Conservation (phyloP, 2,113 vertebrate species). For the Prionailurus viverrinus region DNA sequence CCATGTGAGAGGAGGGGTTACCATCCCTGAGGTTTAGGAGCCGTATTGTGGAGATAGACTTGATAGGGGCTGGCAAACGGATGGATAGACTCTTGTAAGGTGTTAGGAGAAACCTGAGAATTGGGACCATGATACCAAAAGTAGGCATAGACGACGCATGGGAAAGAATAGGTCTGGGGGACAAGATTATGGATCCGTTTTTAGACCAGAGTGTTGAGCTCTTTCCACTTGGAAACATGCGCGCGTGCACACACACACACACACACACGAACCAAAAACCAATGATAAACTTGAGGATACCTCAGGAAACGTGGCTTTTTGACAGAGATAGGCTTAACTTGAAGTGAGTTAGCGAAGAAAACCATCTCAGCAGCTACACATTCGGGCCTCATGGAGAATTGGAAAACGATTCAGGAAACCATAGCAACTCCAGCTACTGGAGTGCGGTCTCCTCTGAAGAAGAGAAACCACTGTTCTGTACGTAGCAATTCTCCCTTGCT, state of each 20-base stretch:
- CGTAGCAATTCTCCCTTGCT: not conserved
- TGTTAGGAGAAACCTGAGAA: slow-evolving; percentile 10
- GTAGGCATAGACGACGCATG: not conserved
- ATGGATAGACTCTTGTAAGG: not conserved
- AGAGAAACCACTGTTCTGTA: not conserved
- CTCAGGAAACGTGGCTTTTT: not conserved
- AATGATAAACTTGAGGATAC: not conserved
- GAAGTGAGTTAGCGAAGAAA: slow-evolving; percentile 12
- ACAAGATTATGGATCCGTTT: slow-evolving; percentile 25
- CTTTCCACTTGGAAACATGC: not conserved
- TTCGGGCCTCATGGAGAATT: not conserved
- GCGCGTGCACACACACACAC: not conserved
- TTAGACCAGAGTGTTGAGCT: not conserved
- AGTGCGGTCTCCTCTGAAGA: not conserved
- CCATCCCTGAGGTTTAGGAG: not conserved
- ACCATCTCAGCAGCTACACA: no score
- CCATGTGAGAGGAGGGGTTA: not conserved
- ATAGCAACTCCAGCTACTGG: not conserved
- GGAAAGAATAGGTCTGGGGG: not conserved
- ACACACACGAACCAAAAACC: not conserved
- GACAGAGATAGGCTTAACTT: not conserved
- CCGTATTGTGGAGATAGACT: not conserved
- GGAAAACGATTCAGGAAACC: not conserved
- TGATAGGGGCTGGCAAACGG: not conserved
- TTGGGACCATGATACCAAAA: not conserved